Evolutionary conservation across 2,113 vertebrate genomes (phyloP).

Genomic region (Chaetops frenatus): DNA sequence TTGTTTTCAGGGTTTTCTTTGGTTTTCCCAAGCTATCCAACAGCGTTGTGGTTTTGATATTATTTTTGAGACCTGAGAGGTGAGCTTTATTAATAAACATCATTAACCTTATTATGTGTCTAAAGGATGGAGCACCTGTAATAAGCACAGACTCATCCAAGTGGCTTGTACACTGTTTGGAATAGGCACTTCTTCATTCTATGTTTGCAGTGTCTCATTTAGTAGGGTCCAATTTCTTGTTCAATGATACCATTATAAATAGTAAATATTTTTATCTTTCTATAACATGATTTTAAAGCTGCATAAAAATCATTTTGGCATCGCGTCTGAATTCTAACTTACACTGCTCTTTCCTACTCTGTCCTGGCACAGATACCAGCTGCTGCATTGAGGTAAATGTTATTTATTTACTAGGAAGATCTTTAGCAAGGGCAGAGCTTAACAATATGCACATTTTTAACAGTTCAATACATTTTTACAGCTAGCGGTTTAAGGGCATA

Average conservation of each 20-base stretch:
- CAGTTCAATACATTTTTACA: not conserved
- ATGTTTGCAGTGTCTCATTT: not conserved
- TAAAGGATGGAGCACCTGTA: not conserved
- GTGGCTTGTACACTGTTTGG: fast-evolving
- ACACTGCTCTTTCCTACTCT: not conserved
- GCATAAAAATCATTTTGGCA: not conserved
- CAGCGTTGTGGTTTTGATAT: fast-evolving
- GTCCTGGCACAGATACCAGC: not conserved
- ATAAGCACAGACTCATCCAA: not conserved
- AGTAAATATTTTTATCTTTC: not conserved
- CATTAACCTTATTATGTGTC: not conserved
- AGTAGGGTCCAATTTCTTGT: not conserved
- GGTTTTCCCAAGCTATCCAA: not conserved
- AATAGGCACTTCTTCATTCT: not conserved
- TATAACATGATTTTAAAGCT: not conserved
- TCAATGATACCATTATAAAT: not conserved
- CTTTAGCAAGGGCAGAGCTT: not conserved
- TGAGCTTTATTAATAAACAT: not conserved
- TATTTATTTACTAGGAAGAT: not conserved
- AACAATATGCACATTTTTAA: not conserved
- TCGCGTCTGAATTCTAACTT: not conserved
- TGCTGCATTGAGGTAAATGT: not conserved
- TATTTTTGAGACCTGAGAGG: not conserved
- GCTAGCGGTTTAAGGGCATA: not conserved
- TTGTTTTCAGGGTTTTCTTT: not conserved